phyloP scores from a whole-genome alignment of 2,888 invertebrate species.

The Oligia fasciuncula region DNA sequence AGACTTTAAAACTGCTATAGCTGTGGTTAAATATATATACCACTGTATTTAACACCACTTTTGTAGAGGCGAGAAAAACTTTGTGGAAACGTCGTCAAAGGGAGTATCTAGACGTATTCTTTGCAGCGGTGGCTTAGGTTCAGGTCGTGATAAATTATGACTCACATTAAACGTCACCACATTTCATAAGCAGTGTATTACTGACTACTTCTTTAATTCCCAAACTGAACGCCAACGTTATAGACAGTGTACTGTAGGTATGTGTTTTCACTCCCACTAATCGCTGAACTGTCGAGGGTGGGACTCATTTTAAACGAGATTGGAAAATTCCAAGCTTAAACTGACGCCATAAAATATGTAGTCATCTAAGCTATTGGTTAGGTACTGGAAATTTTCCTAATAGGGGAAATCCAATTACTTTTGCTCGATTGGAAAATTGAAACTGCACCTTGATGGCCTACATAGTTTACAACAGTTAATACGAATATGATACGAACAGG shows the following conservation, averaged over 20 bases:
- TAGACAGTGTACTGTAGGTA: background rate
- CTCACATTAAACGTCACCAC: background rate
- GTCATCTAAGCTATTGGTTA: slow-evolving; percentile 4
- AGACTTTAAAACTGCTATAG: background rate
- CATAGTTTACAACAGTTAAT: background rate
- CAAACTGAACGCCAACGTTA: background rate
- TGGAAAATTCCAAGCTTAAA: slow-evolving; percentile 10
- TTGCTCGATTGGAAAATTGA: slow-evolving; percentile 13
- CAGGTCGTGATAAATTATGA: background rate
- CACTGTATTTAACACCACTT: background rate
- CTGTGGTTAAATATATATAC: background rate
- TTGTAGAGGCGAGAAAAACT: background rate
- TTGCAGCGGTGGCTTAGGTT: too few relatives aligned
- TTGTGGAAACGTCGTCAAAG: slow-evolving; percentile 13
- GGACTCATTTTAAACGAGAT: slow-evolving; percentile 7
- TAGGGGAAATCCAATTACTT: slow-evolving; percentile 20
- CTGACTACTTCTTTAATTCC: background rate
- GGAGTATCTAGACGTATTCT: too few relatives aligned
- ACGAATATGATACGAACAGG: background rate
- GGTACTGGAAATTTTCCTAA: background rate
- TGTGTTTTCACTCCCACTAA: background rate
- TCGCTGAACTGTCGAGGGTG: background rate
- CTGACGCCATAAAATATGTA: slow-evolving; percentile 7
- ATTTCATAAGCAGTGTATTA: background rate
- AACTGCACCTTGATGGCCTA: slow-evolving; percentile 8